phyloP scores from a whole-genome alignment of 1,140 invertebrate genomes.

The Vanessa tameamea region DNA sequence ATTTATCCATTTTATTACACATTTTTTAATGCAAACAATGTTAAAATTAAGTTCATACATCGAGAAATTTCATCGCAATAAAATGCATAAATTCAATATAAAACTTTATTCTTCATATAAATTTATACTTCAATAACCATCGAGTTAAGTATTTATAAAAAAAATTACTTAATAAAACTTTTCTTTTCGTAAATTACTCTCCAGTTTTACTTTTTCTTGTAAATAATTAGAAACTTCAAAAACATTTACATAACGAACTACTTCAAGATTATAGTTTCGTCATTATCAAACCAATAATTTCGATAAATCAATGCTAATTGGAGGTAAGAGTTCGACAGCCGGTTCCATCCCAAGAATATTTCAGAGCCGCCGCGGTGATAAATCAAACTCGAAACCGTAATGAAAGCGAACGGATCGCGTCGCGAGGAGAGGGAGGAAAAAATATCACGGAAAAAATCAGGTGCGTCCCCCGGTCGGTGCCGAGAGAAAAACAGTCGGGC shows the following conservation, averaged over 20 bases:
- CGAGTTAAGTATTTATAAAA: background rate
- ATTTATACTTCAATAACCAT: background rate
- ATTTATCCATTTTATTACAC: background rate
- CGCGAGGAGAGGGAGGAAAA: conserved; percentile 79
- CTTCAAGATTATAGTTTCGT: conserved; percentile 3
- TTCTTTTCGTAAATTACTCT: background rate
- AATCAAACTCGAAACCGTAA: conserved; percentile 81
- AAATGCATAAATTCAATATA: background rate
- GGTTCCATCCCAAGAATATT: conserved; percentile 78
- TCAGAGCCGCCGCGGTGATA: conserved; percentile 77
- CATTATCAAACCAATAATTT: conserved; percentile 47
- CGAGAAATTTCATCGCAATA: conserved; percentile 2
- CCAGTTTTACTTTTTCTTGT: background rate
- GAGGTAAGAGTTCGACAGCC: conserved; percentile 75
- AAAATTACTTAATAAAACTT: conserved; percentile 3
- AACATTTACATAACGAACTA: background rate
- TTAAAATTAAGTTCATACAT: conserved; percentile 5
- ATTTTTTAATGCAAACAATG: conserved; percentile 10
- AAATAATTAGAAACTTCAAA: background rate
- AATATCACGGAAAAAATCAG: conserved; percentile 81
- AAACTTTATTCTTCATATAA: conserved; percentile 1
- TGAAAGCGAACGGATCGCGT: conserved; percentile 80
- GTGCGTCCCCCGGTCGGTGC: conserved; percentile 77
- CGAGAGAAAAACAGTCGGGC: conserved; percentile 77
- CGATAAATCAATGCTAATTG: conserved; percentile 77